Evolutionary conservation across 37 sponge, comb jelly and placozoan genomes (phyloP), one percentile per base, ranked within the genome.

Genomic region (Hexactinellida sp.): DNA sequence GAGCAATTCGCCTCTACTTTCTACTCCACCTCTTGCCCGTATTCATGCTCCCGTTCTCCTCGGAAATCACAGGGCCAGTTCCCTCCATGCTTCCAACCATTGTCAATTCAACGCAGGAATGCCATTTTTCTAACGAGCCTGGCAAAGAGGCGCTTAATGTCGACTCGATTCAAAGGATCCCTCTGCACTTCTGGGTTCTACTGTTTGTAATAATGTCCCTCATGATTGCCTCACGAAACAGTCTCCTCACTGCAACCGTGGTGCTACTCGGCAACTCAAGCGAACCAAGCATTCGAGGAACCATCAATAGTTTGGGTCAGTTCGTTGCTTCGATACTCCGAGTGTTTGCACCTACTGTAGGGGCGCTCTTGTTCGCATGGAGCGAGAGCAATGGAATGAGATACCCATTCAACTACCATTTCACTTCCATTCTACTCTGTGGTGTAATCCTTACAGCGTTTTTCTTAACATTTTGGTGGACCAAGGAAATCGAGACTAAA

Each of bases 361-460:
- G 90, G 0, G 83, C 94, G 28, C 83, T 85, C 10, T 28, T 94
- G 52, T 94, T 94, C 91, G 93, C 95, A 13, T 94, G 95, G 95
- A 94, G 90, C 54, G 88, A 84, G n/a, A 37, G 37, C 28, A 89
- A 89, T 85, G 88, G 88, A 32, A 32, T 47, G 38, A 83, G 87
- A 9, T 94, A 90, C 91, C 95, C 95, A 0, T 37, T 94, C 24
- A 92, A 94, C 76, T 88, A 88, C 54, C 93, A 94, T 83, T 91
- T 94, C 30, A 54, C 88, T 55, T 94, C 92, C 85, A 84, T 87
- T 37, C 10, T 91, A 0, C 13, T 86, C 38, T 85, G 85, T 32
- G 38, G 86, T 37, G n/a, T 89, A 0, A n/a, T 84, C 23, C 38
- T 91, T 0, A 35, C 36, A 0, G 36, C 55, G 0, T 36, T 87